Conservation (phyloP, 2,797 vertebrate species). For the Streptopelia turtur region DNA sequence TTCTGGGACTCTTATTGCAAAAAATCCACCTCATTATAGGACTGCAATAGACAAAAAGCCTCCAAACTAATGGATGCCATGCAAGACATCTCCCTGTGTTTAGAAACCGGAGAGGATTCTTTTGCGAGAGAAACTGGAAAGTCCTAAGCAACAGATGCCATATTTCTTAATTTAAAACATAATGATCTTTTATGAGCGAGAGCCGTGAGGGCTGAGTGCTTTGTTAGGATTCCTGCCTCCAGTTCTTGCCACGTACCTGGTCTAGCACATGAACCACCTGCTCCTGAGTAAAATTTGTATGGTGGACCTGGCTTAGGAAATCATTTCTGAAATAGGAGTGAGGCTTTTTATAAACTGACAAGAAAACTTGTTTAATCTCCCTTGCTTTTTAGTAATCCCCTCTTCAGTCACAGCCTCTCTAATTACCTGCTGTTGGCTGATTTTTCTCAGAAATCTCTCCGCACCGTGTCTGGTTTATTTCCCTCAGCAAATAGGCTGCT, state of each 20-base stretch:
- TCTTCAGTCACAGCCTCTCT: slow-evolving; percentile 45
- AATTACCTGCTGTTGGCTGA: slow-evolving; percentile 47
- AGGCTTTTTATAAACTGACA: slow-evolving; percentile 29
- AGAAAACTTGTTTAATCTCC: slow-evolving; percentile 41
- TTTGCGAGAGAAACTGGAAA: neutral
- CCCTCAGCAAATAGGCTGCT: slow-evolving; percentile 29
- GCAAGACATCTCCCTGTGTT: neutral
- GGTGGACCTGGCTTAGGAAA: neutral
- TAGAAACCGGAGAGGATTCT: neutral
- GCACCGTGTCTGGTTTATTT: slow-evolving; percentile 13
- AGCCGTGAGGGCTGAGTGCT: neutral
- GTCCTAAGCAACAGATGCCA: neutral
- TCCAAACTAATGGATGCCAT: neutral
- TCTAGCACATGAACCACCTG: slow-evolving; percentile 5
- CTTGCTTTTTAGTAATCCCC: slow-evolving; percentile 37
- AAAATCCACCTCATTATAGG: neutral
- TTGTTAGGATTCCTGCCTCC: neutral
- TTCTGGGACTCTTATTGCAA: neutral
- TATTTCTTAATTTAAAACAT: neutral
- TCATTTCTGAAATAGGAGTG: neutral
- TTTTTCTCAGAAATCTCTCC: slow-evolving; percentile 57
- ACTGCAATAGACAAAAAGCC: neutral
- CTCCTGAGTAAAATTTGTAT: neutral
- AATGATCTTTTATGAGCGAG: neutral
- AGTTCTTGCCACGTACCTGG: neutral